These are phyloP conservation scores for Neodontobutis hainanensis DNA, from an alignment of 2,113 vertebrate species.

Conservation along the genomic window DNA sequence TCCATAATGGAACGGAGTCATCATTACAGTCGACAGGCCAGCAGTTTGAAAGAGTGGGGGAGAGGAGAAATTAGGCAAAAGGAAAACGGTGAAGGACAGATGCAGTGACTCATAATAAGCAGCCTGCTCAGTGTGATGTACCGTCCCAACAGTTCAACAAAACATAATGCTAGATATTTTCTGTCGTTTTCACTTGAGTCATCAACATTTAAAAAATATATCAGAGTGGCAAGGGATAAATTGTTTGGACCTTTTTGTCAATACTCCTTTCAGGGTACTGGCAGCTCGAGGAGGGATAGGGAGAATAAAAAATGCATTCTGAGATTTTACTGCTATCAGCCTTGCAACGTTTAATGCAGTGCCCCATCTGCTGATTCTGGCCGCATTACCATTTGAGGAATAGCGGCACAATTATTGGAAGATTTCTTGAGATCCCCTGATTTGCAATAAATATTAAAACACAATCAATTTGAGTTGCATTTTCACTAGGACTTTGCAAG, in stretches of 20 bases:
- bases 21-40: constrained; percentile 46
- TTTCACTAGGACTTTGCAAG: background rate
- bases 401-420: constrained; percentile 45
- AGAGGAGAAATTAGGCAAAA: constrained; percentile 31
- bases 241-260: constrained; percentile 50
- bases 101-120: constrained; percentile 30
- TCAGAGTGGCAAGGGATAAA: constrained; percentile 37
- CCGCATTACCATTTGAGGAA: constrained; percentile 37
- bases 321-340: constrained; percentile 61
- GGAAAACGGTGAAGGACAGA: constrained; percentile 45
- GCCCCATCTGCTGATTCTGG: constrained; percentile 57
- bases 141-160: constrained; percentile 7
- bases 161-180: constrained; percentile 9
- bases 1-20: constrained; percentile 44
- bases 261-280: constrained; percentile 50
- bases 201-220: constrained; percentile 17
- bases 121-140: constrained; percentile 25
- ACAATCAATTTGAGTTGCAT: background rate
- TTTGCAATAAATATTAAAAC: constrained; percentile 1
- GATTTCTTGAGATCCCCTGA: constrained; percentile 14
- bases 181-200: constrained; percentile 15
- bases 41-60: constrained; percentile 40
- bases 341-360: constrained; percentile 56
- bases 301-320: constrained; percentile 59
- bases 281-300: constrained; percentile 30